phyloP scores from a whole-genome alignment of 2,797 vertebrate species.

The Yasuhikotakia modesta region DNA sequence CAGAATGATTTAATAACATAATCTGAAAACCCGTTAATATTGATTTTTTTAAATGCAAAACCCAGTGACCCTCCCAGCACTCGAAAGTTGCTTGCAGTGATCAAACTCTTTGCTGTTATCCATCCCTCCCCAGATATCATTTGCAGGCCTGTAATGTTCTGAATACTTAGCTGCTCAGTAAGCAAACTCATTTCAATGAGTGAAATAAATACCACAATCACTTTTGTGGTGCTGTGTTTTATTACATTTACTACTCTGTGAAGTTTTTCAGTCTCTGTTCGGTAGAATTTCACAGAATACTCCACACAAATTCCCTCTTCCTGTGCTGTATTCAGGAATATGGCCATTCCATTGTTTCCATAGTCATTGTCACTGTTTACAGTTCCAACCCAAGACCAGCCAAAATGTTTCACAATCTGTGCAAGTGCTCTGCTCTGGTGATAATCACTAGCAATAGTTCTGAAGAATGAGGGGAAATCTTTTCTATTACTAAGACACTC shows the following conservation, averaged over 20 bases:
- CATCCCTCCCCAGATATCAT: constrained; percentile 75
- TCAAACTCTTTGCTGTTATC: constrained; percentile 75
- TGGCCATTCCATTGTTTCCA: constrained; percentile 77
- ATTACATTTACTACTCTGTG: constrained; percentile 71
- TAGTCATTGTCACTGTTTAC: constrained; percentile 79
- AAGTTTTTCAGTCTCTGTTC: constrained; percentile 68
- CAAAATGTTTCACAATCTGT: constrained; percentile 74
- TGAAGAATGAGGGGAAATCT: constrained; percentile 72
- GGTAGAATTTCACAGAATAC: constrained; percentile 72
- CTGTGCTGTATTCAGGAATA: constrained; percentile 71
- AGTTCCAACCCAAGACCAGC: constrained; percentile 79
- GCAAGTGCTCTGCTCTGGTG: constrained; percentile 74
- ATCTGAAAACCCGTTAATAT: constrained; percentile 67
- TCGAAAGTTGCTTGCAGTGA: constrained; percentile 70
- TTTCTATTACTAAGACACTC: constrained; percentile 74
- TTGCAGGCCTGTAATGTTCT: constrained; percentile 73
- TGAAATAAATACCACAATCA: constrained; percentile 74
- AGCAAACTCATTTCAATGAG: constrained; percentile 74
- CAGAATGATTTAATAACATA: constrained; percentile 72
- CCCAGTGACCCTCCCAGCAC: constrained; percentile 74
- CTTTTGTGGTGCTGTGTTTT: constrained; percentile 66
- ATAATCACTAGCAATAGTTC: constrained; percentile 77
- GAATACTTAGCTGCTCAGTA: constrained; percentile 67
- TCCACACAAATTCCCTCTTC: constrained; percentile 76
- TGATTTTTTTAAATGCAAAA: constrained; percentile 71